phyloP scores from a whole-genome alignment of 2,797 vertebrate species.

The Philypnodon macrostomus region DNA sequence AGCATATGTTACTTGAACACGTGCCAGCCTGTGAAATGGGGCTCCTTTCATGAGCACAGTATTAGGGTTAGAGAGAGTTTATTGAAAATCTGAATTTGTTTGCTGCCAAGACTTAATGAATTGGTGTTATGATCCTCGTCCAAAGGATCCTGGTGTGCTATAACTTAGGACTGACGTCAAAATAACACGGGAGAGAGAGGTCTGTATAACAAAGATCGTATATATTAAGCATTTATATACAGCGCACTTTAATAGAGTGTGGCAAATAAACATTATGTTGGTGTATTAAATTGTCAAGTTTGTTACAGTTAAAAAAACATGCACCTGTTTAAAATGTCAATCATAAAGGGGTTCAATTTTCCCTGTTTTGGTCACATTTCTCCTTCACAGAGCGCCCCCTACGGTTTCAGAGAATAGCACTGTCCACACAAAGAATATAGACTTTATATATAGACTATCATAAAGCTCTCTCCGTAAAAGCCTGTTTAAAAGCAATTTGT shows the following conservation, averaged over 20 bases:
- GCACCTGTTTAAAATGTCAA: slow-evolving; percentile 5
- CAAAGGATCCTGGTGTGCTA: slow-evolving; percentile 71
- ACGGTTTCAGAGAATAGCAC: too few species aligned
- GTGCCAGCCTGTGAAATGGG: slow-evolving; percentile 84
- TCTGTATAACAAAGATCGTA: slow-evolving; percentile 65
- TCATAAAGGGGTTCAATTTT: too few species aligned
- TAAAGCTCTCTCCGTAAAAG: too few species aligned
- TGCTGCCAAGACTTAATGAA: slow-evolving; percentile 82
- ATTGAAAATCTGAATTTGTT: slow-evolving; percentile 78
- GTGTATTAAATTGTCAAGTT: slow-evolving; percentile 16
- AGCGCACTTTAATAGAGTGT: slow-evolving; percentile 29
- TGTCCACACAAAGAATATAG: too few species aligned
- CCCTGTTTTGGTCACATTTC: too few species aligned
- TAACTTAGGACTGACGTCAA: slow-evolving; percentile 77
- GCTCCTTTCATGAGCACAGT: slow-evolving; percentile 79
- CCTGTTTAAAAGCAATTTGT: too few species aligned
- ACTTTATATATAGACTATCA: too few species aligned
- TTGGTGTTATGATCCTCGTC: slow-evolving; percentile 81
- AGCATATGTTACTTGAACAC: slow-evolving; percentile 94
- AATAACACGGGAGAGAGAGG: slow-evolving; percentile 51
- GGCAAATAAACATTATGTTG: slow-evolving; percentile 12
- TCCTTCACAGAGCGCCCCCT: too few species aligned
- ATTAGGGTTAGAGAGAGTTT: slow-evolving; percentile 77
- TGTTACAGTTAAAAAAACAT: too few species aligned
- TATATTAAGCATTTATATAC: slow-evolving; percentile 66